Evolutionary conservation across 2,797 vertebrate species (phyloP), one percentile per base, ranked within the genome.

Genomic region (Arrhamphus sclerolepis): DNA sequence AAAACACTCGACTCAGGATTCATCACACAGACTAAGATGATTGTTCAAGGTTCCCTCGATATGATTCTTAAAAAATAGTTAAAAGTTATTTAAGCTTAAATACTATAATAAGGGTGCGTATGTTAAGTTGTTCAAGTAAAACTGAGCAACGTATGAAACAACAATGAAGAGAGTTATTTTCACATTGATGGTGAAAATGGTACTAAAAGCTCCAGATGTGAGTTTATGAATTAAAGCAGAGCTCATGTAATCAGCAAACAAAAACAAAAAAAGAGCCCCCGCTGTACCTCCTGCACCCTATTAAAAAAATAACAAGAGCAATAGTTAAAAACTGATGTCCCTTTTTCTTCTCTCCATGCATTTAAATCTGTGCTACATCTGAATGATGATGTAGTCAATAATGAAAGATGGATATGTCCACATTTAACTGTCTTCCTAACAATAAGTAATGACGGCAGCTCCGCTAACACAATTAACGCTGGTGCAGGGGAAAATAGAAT

Each of bases 391-490:
- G 29, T 48, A 1, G 52, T 62, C 57, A 21, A 78, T 88, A 90
- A 88, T 85, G 73, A 78, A 68, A 83, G 66, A 65, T 72, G 70
- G 84, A 83, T 72, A 67, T 68, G 72, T 79, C 62, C 75, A 64
- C 66, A 75, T 83, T 80, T 75, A 76, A 80, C 74, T 56, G 71
- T 80, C 76, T 59, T 44, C 53, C 46, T 87, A 89, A 89, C 72
- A 55, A 89, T 84, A 83, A 89, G 77, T 87, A 87, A 90, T 82
- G 77, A 60, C 48, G 20, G 62, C 75, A 81, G 81, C 76, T 86
- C 81, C 64, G 80, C 77, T 80, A 90, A 84, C 70, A 78, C 78
- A 88, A 86, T 89, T 80, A 88, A 85, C 83, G 67, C 52, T 54
- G 62, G 73, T 61, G 46, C 57, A 34, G 80, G 66, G 59, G 62